Percentiles rank a stretch among this genome's conserved stretches.
phyloP scores from a whole-genome alignment of 53 echinoderm and acorn worm genomes.

The Echinarachnius parma region DNA sequence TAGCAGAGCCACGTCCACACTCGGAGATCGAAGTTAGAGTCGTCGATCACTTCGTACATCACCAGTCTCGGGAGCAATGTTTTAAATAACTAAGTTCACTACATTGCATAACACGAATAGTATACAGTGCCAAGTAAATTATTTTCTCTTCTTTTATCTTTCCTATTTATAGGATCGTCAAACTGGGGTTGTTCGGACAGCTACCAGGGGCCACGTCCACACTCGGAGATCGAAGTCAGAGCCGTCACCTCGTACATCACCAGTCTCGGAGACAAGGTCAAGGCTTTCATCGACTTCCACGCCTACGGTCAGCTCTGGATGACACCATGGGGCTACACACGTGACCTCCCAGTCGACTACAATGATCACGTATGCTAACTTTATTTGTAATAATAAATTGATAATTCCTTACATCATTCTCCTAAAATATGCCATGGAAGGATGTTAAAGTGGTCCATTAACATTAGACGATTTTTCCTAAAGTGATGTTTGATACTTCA shows the following conservation, averaged over 20 bases:
- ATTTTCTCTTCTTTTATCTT: background rate
- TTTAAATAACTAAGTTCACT: no score
- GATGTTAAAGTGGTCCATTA: no score
- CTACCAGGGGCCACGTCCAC: slow-evolving; percentile 14
- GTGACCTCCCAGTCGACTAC: background rate
- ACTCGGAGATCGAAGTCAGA: slow-evolving; percentile 32
- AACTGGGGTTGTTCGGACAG: slow-evolving; percentile 1
- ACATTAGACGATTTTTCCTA: no score
- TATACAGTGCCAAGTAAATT: no score
- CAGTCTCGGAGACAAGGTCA: background rate
- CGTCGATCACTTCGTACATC: slow-evolving; percentile 38
- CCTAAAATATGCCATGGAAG: no score
- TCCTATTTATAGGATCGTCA: background rate
- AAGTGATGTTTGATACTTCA: no score
- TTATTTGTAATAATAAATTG: no score
- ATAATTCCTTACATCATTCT: no score
- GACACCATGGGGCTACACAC: slow-evolving; percentile 24
- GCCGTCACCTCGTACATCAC: slow-evolving; percentile 31
- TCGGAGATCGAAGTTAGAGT: slow-evolving; percentile 31
- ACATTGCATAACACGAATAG: no score
- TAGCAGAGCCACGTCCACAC: slow-evolving; percentile 4
- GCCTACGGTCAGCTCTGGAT: slow-evolving; percentile 41
- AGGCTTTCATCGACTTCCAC: slow-evolving; percentile 46
- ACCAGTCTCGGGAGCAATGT: background rate
- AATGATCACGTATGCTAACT: slow-evolving; percentile 10